phyloP scores from a whole-genome alignment of 2,113 vertebrate genomes.

The Pelusios castaneus region DNA sequence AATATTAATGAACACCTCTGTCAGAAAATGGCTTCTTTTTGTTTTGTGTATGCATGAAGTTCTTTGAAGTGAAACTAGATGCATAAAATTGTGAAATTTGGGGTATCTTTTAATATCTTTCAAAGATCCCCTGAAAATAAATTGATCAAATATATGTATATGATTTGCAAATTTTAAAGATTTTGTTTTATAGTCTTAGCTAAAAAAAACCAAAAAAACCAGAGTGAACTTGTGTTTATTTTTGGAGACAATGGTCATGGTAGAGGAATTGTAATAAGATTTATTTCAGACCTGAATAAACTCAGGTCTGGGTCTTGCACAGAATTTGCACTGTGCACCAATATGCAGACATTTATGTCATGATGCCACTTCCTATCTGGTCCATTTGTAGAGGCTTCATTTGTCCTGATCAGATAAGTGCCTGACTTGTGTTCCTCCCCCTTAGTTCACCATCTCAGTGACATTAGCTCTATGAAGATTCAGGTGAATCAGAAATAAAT shows the following conservation, averaged over 20 bases:
- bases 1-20: background rate
- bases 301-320: background rate
- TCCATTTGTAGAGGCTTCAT: background rate
- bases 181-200: background rate
- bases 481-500: background rate
- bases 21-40: accelerated
- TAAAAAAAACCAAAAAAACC: background rate
- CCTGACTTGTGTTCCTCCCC: background rate
- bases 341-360: background rate
- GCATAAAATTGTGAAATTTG: background rate
- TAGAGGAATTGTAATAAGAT: background rate
- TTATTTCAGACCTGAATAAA: background rate
- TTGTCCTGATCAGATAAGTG: background rate
- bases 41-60: background rate
- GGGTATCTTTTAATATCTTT: background rate
- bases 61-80: background rate
- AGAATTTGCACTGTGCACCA: background rate
- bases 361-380: background rate
- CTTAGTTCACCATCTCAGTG: background rate
- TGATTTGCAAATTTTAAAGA: too few species aligned
- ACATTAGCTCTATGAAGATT: background rate
- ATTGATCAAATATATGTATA: background rate
- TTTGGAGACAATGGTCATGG: background rate
- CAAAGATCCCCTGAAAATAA: background rate
- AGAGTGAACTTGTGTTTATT: background rate